These are phyloP conservation scores for Leptarthrus brevirostris DNA, from an alignment of 2,888 invertebrate genomes.

Conservation along the genomic window DNA sequence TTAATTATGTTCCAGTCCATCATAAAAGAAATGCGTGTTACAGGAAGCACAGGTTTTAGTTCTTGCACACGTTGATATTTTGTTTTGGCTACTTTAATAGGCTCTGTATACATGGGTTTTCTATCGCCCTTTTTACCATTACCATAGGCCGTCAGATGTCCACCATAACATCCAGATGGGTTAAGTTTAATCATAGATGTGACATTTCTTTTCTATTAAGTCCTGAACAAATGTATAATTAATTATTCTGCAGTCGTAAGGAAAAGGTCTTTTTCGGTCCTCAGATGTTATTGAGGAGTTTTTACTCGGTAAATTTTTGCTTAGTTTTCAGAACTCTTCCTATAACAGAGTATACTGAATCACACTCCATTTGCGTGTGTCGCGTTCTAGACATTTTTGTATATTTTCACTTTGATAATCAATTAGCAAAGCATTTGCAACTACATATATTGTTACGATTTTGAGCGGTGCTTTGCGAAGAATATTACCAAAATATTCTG, in stretches of 20 bases:
- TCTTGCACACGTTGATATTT: constrained; percentile 15
- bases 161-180: neutral
- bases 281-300: neutral
- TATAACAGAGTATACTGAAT: constrained; percentile 27
- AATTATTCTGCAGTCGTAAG: neutral
- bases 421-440: constrained; percentile 12
- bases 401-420: too few relatives aligned
- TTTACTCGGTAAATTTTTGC: neutral
- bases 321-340: constrained; percentile 7
- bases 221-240: constrained; percentile 14
- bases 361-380: constrained; percentile 17
- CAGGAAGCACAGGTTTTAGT: neutral
- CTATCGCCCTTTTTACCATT: neutral
- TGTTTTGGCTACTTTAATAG: neutral
- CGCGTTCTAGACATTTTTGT: too few relatives aligned
- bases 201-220: neutral
- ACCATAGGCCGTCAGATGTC: neutral
- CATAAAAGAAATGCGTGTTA: constrained; percentile 15
- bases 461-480: neutral
- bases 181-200: neutral
- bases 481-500: neutral
- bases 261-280: neutral
- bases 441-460: neutral
- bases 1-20: neutral
- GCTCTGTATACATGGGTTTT: neutral